Base-by-base conservation (phyloP, 2,797 vertebrate species). In the Acipenser ruthenus region DNA sequence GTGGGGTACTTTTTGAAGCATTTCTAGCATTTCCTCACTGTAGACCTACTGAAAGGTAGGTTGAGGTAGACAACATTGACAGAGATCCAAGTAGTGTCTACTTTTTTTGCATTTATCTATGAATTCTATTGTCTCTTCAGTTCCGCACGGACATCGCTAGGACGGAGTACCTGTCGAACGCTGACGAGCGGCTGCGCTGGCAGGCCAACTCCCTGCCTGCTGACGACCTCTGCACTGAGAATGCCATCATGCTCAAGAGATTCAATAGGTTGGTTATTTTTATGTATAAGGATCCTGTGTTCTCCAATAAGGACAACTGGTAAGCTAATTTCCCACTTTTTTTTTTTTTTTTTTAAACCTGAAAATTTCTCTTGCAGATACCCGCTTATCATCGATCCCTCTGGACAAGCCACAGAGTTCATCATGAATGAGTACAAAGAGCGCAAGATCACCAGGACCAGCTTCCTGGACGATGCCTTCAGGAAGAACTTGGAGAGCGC, bases 341-440 rank as follows among this genome's bases (percentile, higher is more conserved):
- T 53, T 15, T 49, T 7, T 3, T 37, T 37, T 37, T 18, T 18
- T 18, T 18, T 18, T 18, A 18, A 10, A 3, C 18, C 1, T n/a
- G 62, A 9, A 1, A 12, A 4, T 0, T 66, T 63, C 49, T 13
- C 56, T 65, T 55, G 52, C 64, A 99, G 97, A 80, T 99, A 99
- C 74, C 97, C 97, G 0, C 69, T 99, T 60, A 99, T 99, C 81
- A 99, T 99, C 0, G 97, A 99, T 83, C 97, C 97, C 5, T 99
- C 97, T 0, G 97, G 97, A 55, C 97, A 99, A 82, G 97, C 97
- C 69, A 99, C 97, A 0, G 96, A 99, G 80, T 99, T 99, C 76
- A 99, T 99, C 68, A 97, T 99, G 96, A 99, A 98, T 8, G 97
- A 99, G 67, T 99, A 97, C 69, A 99, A 99, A 80, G 96, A 99